Evolutionary conservation across 2,797 vertebrate species (phyloP).

Genomic region (Macropodus opercularis): DNA sequence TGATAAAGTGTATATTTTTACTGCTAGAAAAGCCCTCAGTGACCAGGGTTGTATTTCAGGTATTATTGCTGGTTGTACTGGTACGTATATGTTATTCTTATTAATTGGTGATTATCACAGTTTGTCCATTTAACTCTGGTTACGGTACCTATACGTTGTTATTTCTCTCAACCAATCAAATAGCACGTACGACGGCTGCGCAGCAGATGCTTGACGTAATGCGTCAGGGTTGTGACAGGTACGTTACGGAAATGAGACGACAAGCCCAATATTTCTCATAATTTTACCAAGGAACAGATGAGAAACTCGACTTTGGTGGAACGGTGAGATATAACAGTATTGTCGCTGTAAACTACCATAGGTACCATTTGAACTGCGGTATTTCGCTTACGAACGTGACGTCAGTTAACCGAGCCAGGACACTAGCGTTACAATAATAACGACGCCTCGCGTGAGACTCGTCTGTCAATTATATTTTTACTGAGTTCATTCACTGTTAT

Average conservation of each 20-base stretch:
- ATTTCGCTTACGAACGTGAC: neutral
- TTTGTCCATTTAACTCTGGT: too few relatives aligned
- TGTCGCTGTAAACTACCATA: accelerated
- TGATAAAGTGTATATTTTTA: too few relatives aligned
- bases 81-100: too few relatives aligned
- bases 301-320: neutral
- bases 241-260: slow-evolving; percentile 52
- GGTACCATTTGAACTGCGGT: neutral
- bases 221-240: slow-evolving; percentile 7
- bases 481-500: neutral
- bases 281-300: neutral
- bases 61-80: too few relatives aligned
- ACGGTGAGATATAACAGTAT: slow-evolving; percentile 30
- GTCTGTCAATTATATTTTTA: neutral
- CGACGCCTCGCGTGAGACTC: slow-evolving; percentile 5
- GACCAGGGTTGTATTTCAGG: too few relatives aligned
- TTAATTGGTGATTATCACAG: too few relatives aligned
- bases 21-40: too few relatives aligned
- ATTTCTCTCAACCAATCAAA: slow-evolving; percentile 26
- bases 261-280: slow-evolving; percentile 1
- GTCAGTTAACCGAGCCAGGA: neutral
- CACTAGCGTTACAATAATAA: slow-evolving; percentile 36
- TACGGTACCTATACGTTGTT: neutral
- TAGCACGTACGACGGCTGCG: neutral
- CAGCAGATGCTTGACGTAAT: slow-evolving; percentile 25